Base-by-base conservation (phyloP, 2,797 vertebrate species). In the Paratrypauchen microcephalus region DNA sequence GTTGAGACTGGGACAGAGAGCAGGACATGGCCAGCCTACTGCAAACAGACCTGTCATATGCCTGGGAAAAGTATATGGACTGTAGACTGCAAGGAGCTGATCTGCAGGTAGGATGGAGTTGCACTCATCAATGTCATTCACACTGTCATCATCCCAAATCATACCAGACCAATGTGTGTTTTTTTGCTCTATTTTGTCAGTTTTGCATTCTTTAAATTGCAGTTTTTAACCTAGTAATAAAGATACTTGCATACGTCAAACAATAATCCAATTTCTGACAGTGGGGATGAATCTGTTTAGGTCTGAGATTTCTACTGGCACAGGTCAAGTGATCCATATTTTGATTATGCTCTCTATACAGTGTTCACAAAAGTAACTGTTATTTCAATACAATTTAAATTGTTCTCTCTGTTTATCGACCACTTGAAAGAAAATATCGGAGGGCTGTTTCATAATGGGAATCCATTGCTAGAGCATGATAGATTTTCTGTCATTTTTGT, bases 51-150 rank as follows among this genome's bases (percentile, higher is more conserved):
- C 85, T 95, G 78, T 88, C 87, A 9, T 92, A 85, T 47, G 90
- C 93, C 55, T 95, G 94, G 94, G 94, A 94, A 69, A 93, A 90
- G 72, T 95, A 94, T 76, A 92, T 92, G 90, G 93, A 95, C 74
- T 93, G 90, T 68, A 87, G 93, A 18, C 81, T 92, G 32, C 93
- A 93, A 68, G 94, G 92, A 86, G 92, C 92, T 2, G 92, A 94
- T 73, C 86, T 93, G 77, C 93, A 93, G 93, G 94, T 95, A 88
- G 72, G 81, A 41, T 62, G 39, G 36, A 28, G 39, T 41, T 13
- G 11, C 39, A 13, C 2, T 41, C 12, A 41, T 41, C n/a, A n/a
- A n/a, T n/a, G n/a, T n/a, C 11, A 41, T 12, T 41, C 12, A 41
- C 13, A 41, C 39, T 41, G 39, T 41, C 39, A 39, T 1, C 24